These are phyloP conservation scores for Aphaenogaster ashmeadi DNA, from an alignment of 1,140 invertebrate genomes.

Conservation along the genomic window DNA sequence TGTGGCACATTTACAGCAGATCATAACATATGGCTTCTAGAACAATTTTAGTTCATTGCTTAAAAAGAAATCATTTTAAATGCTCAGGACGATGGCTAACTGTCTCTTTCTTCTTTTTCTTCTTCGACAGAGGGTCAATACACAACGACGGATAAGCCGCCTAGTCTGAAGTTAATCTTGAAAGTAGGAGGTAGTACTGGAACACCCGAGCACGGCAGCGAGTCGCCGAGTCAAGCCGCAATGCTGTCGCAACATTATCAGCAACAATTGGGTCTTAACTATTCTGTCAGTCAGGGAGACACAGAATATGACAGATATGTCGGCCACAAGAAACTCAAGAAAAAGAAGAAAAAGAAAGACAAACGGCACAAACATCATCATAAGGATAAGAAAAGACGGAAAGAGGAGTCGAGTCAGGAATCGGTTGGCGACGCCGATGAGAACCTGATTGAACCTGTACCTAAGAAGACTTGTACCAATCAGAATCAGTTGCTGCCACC, in stretches of 20 bases:
- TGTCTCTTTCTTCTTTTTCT: slow-evolving; percentile 56
- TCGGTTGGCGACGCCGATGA: slow-evolving; percentile 86
- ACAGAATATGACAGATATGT: slow-evolving; percentile 84
- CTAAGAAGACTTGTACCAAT: slow-evolving; percentile 83
- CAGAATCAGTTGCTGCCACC: slow-evolving; percentile 81
- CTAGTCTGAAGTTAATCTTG: slow-evolving; percentile 92
- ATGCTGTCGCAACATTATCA: slow-evolving; percentile 85
- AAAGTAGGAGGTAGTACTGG: slow-evolving; percentile 92
- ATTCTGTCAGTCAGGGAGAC: slow-evolving; percentile 83
- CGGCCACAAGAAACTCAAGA: slow-evolving; percentile 91
- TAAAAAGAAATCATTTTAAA: slow-evolving; percentile 12
- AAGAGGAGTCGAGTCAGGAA: slow-evolving; percentile 88
- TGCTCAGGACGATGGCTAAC: not conserved
- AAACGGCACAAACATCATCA: slow-evolving; percentile 92
- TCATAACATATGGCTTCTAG: slow-evolving; percentile 74
- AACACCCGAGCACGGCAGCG: slow-evolving; percentile 90
- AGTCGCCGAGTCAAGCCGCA: slow-evolving; percentile 85
- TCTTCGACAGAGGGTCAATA: slow-evolving; percentile 82
- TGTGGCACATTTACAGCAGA: slow-evolving; percentile 67
- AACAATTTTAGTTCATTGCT: slow-evolving; percentile 54
- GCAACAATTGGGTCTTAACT: slow-evolving; percentile 83
- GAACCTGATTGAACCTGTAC: slow-evolving; percentile 83
- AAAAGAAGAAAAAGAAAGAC: slow-evolving; percentile 93
- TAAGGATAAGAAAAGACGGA: slow-evolving; percentile 89
- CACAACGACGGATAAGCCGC: slow-evolving; percentile 88